phyloP scores from a whole-genome alignment of 2,113 vertebrate genomes.

The Esox niger region DNA sequence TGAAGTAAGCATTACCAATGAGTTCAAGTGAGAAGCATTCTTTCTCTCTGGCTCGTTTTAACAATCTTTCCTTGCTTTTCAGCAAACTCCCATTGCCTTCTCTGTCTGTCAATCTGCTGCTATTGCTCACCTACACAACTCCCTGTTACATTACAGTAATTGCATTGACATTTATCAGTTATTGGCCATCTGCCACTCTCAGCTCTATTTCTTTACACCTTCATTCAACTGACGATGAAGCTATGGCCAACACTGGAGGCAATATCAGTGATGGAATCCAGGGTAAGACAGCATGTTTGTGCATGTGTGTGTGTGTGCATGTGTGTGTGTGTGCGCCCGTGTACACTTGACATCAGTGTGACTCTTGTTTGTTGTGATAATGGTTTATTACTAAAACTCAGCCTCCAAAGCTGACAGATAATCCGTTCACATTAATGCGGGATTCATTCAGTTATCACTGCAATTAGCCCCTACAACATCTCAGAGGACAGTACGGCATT shows the following conservation, averaged over 20 bases:
- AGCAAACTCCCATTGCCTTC: too few species aligned
- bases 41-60: too few species aligned
- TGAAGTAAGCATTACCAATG: too few species aligned
- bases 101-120: too few species aligned
- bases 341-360: not conserved
- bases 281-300: too few species aligned
- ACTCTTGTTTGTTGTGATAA: conserved; percentile 24
- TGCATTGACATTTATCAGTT: conserved; percentile 7
- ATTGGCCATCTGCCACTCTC: not conserved
- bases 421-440: conserved; percentile 23
- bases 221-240: not conserved
- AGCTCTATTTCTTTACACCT: not conserved
- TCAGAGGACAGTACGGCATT: not conserved
- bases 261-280: not conserved
- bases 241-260: not conserved
- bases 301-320: conserved; percentile 2
- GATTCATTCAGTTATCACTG: conserved; percentile 28
- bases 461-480: conserved; percentile 23
- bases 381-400: conserved; percentile 30
- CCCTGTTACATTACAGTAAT: conserved; percentile 8
- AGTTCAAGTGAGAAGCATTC: too few species aligned
- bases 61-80: too few species aligned
- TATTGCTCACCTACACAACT: not conserved
- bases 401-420: conserved; percentile 19
- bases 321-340: not conserved